Evolutionary conservation across 2,888 invertebrate genomes (phyloP).

Genomic region (Diadromus collaris): DNA sequence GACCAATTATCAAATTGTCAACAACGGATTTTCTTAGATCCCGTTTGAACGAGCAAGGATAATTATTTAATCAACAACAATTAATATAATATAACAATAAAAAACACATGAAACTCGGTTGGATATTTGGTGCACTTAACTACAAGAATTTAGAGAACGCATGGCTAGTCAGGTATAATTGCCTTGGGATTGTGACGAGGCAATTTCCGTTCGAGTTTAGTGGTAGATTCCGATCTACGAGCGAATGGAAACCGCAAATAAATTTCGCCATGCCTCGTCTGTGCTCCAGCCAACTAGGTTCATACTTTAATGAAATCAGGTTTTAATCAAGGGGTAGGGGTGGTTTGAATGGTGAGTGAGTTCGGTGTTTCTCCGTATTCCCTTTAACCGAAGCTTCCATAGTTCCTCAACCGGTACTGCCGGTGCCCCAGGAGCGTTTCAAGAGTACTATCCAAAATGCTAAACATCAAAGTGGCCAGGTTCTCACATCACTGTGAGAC

Average conservation of each 20-base stretch:
- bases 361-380: not conserved
- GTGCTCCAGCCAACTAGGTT: not conserved
- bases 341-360: not conserved
- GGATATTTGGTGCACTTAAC: not conserved
- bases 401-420: not conserved
- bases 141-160: not conserved
- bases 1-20: too few species aligned
- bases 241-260: slow-evolving; percentile 10
- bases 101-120: not conserved
- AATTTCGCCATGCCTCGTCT: not conserved
- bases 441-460: slow-evolving; percentile 41
- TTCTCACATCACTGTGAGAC: slow-evolving; percentile 24
- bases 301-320: slow-evolving; percentile 22
- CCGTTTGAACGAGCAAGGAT: not conserved
- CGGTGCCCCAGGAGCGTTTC: slow-evolving; percentile 14
- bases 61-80: not conserved
- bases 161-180: not conserved
- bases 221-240: not conserved
- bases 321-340: slow-evolving; percentile 14
- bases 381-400: slow-evolving; percentile 1
- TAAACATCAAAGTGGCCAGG: slow-evolving; percentile 51
- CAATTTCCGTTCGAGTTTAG: not conserved
- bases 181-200: not conserved
- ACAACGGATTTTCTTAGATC: too few species aligned
- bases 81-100: not conserved